A percentile compares a stretch with the other conserved stretches of the same genome.
phyloP scores from a whole-genome alignment of 2,797 vertebrate genomes.

The Squalus acanthias region DNA sequence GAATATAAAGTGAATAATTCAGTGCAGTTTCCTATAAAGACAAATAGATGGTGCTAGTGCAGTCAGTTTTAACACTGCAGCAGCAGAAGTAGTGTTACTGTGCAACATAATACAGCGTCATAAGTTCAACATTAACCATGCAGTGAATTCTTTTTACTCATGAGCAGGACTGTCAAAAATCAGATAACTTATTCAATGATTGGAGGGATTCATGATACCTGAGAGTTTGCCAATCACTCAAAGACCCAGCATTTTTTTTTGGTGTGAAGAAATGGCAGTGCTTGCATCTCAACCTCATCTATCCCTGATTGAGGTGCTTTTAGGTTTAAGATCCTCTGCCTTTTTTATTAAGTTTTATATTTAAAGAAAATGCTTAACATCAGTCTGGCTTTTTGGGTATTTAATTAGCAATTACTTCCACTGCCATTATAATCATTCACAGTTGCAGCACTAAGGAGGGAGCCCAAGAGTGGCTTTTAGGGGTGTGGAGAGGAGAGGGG shows the following conservation, averaged over 20 bases:
- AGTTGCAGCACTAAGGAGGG: too few species aligned
- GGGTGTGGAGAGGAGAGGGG: too few species aligned
- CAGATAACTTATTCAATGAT: not conserved
- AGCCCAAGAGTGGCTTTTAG: too few species aligned
- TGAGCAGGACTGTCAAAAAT: not conserved
- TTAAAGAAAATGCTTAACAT: not conserved
- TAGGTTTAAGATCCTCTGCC: not conserved
- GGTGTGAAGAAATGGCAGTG: not conserved
- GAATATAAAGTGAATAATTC: not conserved
- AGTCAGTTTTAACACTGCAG: not conserved
- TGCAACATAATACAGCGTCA: not conserved
- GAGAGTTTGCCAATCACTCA: not conserved
- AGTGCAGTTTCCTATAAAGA: not conserved
- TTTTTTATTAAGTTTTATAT: not conserved
- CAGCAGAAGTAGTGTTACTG: not conserved
- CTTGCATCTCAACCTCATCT: not conserved
- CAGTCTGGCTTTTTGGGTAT: not conserved
- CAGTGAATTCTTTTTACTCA: not conserved
- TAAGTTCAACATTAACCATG: not conserved
- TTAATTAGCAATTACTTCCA: not conserved
- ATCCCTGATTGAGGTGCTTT: not conserved
- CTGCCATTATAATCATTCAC: not conserved
- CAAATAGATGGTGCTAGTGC: conserved; percentile 5
- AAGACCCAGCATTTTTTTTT: not conserved
- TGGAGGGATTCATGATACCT: not conserved